Evolutionary conservation across 2,888 invertebrate genomes (phyloP), one percentile per base, ranked within the genome.

Genomic region (Ochropleura leucogaster): DNA sequence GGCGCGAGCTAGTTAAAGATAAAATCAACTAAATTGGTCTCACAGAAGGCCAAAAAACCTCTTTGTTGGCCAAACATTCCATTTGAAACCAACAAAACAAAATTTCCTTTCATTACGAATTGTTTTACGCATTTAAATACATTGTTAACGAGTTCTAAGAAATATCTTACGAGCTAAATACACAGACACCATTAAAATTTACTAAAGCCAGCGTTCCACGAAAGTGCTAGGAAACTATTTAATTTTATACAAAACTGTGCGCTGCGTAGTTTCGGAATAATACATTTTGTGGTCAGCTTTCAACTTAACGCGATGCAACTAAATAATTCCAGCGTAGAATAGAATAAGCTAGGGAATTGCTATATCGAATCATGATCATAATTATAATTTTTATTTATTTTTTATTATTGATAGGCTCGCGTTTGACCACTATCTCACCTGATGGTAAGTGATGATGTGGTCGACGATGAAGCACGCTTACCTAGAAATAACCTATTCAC

Each of bases 201-300:
- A 12, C 20, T 5, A 55, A 68, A 42, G 9, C 14, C 14, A n/a
- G 14, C 18, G 7, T 40, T 18, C 4, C n/a, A 7, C 20, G 40
- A 40, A 68, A 57, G 18, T 42, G 9, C 18, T 7, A 14, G 55
- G 40, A 20, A 49, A 68, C 40, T 42, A 47, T 72, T 72, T 68
- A 42, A 72, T 72, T 68, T 42, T 57, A 47, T 57, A 20, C 47
- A 12, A 20, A 57, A 57, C 40, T n/a, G 44, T 18, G 8, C 30
- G 30, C 30, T 30, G 10, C 6, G 6, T 44, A 18, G 30, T 14
- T 55, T 20, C 55, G n/a, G 8, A 6, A 46, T 16, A 55, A 46
- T 16, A 9, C 16, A 68, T 20, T n/a, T 68, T 47, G 57, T 68
- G 68, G 71, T 57, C 46, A 3, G 68, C 16, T 46, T n/a, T 12